These are phyloP conservation scores for Crax fasciolata DNA, from an alignment of 2,797 vertebrate species.

Conservation along the genomic window DNA sequence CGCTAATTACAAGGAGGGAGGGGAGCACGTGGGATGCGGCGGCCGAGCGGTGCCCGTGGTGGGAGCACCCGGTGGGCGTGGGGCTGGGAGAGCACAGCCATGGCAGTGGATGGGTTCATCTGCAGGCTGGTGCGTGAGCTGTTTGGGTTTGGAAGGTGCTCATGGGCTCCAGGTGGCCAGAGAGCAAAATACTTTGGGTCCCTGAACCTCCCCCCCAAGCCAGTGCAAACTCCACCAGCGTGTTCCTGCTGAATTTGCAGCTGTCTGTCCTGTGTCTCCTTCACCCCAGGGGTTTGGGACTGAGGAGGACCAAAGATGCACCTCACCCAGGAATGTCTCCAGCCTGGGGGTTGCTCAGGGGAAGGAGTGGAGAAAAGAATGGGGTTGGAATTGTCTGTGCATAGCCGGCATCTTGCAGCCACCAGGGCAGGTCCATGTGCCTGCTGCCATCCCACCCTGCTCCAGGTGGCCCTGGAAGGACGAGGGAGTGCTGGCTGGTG, in stretches of 20 bases:
- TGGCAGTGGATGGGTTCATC: neutral
- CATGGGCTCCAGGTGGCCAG: neutral
- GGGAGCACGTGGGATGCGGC: neutral
- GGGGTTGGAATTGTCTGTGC: fast-evolving
- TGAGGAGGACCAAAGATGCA: neutral
- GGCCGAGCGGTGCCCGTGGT: fast-evolving
- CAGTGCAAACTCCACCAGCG: neutral
- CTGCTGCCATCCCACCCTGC: neutral
- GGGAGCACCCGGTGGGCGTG: fast-evolving
- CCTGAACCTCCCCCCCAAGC: neutral
- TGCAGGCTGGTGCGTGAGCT: neutral
- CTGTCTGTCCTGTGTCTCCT: fast-evolving
- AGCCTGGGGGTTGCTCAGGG: neutral
- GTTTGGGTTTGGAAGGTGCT: neutral
- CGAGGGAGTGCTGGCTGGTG: neutral
- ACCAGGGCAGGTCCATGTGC: neutral
- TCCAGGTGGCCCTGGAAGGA: neutral
- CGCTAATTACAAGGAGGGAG: conserved; percentile 71
- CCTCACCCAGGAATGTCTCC: neutral
- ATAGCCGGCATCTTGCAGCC: neutral
- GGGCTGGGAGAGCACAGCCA: neutral
- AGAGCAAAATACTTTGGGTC: neutral
- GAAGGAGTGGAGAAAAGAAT: neutral
- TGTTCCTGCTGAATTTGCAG: neutral
- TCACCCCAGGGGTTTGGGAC: neutral